Conservation (phyloP, 2,113 vertebrate species). For the Cinclus mexicanus region DNA sequence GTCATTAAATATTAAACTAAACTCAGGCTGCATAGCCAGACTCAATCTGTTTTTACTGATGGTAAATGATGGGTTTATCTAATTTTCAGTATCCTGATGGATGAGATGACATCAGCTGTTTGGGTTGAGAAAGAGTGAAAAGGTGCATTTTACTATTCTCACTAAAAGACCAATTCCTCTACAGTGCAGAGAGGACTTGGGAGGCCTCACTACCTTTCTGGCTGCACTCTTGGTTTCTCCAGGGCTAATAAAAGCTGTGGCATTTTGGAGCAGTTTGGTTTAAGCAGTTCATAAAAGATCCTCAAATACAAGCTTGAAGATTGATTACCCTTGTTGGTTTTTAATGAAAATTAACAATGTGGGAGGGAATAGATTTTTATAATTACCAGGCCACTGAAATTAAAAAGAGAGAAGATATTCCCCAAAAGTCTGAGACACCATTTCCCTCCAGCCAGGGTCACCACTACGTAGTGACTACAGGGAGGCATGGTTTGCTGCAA, state of each 20-base stretch:
- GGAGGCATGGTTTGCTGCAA: background rate
- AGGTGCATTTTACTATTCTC: background rate
- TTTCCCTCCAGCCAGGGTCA: constrained; percentile 25
- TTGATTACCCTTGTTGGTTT: constrained; percentile 37
- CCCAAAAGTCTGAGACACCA: background rate
- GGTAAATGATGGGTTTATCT: constrained; percentile 5
- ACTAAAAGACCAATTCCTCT: background rate
- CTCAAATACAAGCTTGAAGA: background rate
- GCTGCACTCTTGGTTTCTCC: background rate
- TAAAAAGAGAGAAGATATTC: constrained; percentile 2
- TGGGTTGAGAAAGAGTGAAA: background rate
- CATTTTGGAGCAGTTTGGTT: background rate
- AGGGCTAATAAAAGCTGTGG: background rate
- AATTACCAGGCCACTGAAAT: constrained; percentile 33
- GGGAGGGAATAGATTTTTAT: background rate
- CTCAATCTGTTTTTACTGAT: constrained; percentile 15
- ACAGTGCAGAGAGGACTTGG: background rate
- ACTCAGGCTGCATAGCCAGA: background rate
- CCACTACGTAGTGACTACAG: background rate
- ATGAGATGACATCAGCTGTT: background rate
- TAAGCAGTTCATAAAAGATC: background rate
- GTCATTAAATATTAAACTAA: constrained; percentile 52
- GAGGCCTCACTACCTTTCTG: background rate
- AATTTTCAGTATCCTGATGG: constrained; percentile 46
- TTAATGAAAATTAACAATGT: constrained; percentile 47